Conservation (phyloP, 2,113 vertebrate genomes). For the Thinocorus orbignyianus region DNA sequence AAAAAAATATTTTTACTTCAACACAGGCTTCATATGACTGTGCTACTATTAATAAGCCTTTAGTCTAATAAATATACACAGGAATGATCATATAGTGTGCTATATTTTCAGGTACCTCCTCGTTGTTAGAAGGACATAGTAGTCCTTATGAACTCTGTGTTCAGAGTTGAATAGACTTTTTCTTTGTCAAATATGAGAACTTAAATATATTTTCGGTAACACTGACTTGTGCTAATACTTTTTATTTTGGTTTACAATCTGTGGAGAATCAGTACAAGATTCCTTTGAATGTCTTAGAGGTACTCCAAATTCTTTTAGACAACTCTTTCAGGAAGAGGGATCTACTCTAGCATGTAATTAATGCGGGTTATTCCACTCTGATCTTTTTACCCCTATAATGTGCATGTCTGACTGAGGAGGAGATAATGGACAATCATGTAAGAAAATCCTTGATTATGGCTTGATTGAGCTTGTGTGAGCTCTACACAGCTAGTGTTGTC, state of each 20-base stretch:
- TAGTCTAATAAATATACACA: background rate
- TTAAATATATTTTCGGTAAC: background rate
- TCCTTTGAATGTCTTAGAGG: background rate
- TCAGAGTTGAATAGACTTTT: background rate
- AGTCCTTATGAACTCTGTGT: background rate
- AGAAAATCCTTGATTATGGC: constrained; percentile 75
- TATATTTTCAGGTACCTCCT: background rate
- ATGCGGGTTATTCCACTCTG: constrained; percentile 53
- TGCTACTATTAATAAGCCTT: background rate
- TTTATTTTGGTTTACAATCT: background rate
- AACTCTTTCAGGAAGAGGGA: constrained; percentile 38
- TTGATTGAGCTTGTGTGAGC: constrained; percentile 75
- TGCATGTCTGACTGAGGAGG: constrained; percentile 67
- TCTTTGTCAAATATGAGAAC: background rate
- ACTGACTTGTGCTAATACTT: background rate
- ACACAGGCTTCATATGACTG: background rate
- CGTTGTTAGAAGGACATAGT: background rate
- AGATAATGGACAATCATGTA: constrained; percentile 78
- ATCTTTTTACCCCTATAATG: constrained; percentile 68
- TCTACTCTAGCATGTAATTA: constrained; percentile 67
- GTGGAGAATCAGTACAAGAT: background rate
- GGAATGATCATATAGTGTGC: background rate
- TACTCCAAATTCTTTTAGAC: constrained; percentile 37
- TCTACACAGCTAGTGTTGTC: constrained; percentile 69
- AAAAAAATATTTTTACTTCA: background rate